Base-by-base conservation (phyloP, 2,888 invertebrate genomes). In the Torymus aiolomorphi region DNA sequence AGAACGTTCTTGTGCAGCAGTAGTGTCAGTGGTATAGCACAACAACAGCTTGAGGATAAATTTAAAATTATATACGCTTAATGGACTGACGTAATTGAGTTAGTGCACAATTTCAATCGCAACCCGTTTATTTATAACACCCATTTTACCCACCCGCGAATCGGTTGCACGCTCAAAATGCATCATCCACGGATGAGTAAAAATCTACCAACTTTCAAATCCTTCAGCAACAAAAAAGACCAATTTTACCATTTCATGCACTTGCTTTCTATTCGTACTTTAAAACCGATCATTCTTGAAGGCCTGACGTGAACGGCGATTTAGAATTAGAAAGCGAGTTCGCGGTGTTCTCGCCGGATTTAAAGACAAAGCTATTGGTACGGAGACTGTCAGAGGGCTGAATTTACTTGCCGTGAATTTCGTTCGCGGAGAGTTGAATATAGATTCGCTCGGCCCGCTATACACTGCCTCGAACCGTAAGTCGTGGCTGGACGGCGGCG, bases 351-450 rank as follows among this genome's bases (percentile, higher is more conserved):
- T 52, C 66, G 52, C 51, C 51, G 66, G 52, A 20, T 54, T 65
- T 51, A 65, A 63, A 65, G 65, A 51, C 65, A 65, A 65, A 65
- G 51, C 65, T 51, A 16, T 65, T 51, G 49, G 12, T 49, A 65
- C 14, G 18, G 52, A 54, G 51, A 42, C 51, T 52, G 51, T 20
- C 16, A 42, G 42, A 16, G 11, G 52, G 52, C 52, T 51, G 52
- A 66, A 54, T 66, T 66, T 66, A 52, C 52, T 52, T 66, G 66
- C 51, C 14, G 66, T 14, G 20, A 24, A 54, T 66, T 66, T 51
- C 66, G 52, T 51, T 66, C 14, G 66, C 13, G 52, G 52, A 42
- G 14, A 18, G 66, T 66, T 51, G 66, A 66, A 66, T 66, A 66
- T 66, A 66, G 66, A 66, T 66, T 52, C 51, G 66, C 51, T 18